Evolutionary conservation across 2,113 vertebrate species (phyloP).

Genomic region (Notarius quadriscutis): DNA sequence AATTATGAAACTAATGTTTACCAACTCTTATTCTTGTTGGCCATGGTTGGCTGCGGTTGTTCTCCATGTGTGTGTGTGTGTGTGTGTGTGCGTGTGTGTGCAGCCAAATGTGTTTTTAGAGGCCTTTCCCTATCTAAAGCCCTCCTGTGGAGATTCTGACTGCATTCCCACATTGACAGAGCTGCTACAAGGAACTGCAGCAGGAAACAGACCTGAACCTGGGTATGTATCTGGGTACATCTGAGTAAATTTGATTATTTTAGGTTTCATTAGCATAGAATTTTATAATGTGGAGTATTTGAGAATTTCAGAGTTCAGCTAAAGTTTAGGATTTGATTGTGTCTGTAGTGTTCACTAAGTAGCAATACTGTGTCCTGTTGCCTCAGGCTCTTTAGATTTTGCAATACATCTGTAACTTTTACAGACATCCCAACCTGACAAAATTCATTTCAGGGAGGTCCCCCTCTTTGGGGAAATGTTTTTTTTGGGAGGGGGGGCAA

Average conservation of each 20-base stretch:
- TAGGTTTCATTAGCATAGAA: too few relatives aligned
- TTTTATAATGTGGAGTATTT: neutral
- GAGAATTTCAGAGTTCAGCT: neutral
- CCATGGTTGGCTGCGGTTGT: too few relatives aligned
- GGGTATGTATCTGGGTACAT: slow-evolving; percentile 57
- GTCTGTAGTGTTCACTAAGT: neutral
- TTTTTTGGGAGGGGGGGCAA: too few relatives aligned
- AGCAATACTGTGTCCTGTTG: neutral
- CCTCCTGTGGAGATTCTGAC: slow-evolving; percentile 39
- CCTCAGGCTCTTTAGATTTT: neutral
- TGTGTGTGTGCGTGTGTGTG: slow-evolving; percentile 22
- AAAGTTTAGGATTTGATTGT: neutral
- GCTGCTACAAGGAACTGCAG: slow-evolving; percentile 58
- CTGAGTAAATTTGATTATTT: neutral
- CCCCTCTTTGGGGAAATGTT: too few relatives aligned
- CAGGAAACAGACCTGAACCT: slow-evolving; percentile 34
- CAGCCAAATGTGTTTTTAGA: slow-evolving; percentile 66
- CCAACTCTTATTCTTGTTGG: neutral
- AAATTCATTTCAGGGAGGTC: too few relatives aligned
- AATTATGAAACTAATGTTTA: neutral
- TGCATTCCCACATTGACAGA: slow-evolving; percentile 66
- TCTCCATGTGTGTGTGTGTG: neutral
- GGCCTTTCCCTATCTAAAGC: slow-evolving; percentile 63
- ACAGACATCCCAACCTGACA: neutral
- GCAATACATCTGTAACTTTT: neutral